Percentiles rank a stretch among this genome's conserved stretches.
These are phyloP conservation scores for Aldrovandia affinis DNA, from an alignment of 2,797 vertebrate genomes.

Conservation along the genomic window DNA sequence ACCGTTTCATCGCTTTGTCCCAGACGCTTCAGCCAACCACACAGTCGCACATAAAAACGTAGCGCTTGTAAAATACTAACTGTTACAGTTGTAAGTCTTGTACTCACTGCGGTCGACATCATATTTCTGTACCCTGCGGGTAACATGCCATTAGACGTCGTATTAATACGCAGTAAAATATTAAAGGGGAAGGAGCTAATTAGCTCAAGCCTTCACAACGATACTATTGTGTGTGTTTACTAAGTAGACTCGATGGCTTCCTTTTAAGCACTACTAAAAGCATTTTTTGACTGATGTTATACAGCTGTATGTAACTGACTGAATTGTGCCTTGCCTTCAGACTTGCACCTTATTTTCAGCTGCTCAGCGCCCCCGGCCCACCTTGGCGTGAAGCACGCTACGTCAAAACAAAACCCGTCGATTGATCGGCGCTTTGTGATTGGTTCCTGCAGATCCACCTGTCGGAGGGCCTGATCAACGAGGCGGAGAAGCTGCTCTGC, in stretches of 20 bases:
- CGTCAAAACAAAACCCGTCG: not conserved
- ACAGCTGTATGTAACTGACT: not conserved
- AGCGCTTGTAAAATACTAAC: not conserved
- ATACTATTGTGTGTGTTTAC: not conserved
- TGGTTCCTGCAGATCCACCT: conserved; percentile 84
- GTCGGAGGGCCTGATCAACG: conserved; percentile 96
- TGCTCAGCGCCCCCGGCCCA: no score
- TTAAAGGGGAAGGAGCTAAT: not conserved
- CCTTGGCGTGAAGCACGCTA: not conserved
- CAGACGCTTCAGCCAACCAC: not conserved
- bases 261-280: no score
- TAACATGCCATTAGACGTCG: not conserved
- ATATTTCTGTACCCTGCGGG: not conserved
- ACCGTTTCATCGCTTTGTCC: not conserved
- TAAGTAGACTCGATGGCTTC: no score
- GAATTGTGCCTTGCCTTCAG: not conserved
- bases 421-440: not conserved
- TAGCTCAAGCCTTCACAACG: not conserved
- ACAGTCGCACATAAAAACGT: not conserved
- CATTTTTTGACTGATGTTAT: not conserved
- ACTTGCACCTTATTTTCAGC: not conserved
- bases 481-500: conserved; percentile 97
- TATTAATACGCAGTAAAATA: not conserved
- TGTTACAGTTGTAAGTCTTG: not conserved
- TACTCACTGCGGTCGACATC: not conserved